Base-by-base conservation (phyloP, 1,140 invertebrate species). In the Ooceraea biroi region DNA sequence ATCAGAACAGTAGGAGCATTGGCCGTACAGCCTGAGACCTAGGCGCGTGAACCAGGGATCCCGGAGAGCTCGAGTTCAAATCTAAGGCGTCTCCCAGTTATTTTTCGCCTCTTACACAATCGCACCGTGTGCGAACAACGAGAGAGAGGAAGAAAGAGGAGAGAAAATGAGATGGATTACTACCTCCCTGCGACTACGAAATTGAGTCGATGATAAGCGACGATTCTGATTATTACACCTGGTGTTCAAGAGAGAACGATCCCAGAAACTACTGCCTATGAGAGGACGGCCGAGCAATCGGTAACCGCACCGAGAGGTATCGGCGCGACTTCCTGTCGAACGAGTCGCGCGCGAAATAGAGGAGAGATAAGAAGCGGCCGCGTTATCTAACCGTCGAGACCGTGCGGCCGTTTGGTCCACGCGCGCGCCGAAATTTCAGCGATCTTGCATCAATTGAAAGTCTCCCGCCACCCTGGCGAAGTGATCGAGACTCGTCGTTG, bases 401-500 rank as follows among this genome's bases (percentile, higher is more conserved):
- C 50, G 61, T 41, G 22, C 22, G 30, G 66, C 74, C 55, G 80
- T 82, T 89, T 61, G 74, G 84, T 84, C 11, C 84, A 73, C 78
- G 52, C 60, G 60, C 22, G 57, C 46, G n/a, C n/a, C n/a, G n/a
- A n/a, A n/a, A n/a, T n/a, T n/a, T n/a, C n/a, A n/a, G n/a, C n/a
- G n/a, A n/a, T n/a, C n/a, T n/a, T 44, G 1, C 14, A 14, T 58
- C 48, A 52, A 12, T 58, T 41, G 36, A 17, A 25, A 30, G 12
- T 46, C 19, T 27, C n/a, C n/a, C 22, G 50, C 46, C 10, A 22
- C 17, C 1, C 11, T 17, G 11, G 8, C n/a, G 1, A 19, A 41
- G 2, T 30, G 4, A 61, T 19, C 22, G 22, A 11, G 17, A 4
- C n/a, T 60, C 1, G 11, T 36, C 14, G n/a, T 48, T 19, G 10